Base-by-base conservation (phyloP, 2,797 vertebrate genomes). In the Syndactyla subalaris region DNA sequence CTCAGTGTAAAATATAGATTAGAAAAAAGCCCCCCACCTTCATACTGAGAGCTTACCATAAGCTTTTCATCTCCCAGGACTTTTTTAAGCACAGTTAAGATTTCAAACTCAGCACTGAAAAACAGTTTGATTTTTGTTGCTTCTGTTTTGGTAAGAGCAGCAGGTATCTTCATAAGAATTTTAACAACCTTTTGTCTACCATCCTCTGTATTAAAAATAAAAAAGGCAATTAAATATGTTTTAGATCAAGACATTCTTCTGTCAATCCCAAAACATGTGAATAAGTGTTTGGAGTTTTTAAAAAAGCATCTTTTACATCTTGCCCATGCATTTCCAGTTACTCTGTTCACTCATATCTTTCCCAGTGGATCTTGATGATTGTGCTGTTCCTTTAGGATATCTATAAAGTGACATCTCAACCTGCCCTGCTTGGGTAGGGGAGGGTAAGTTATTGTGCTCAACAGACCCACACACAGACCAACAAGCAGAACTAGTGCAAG, bases 71-170 rank as follows among this genome's bases (percentile, higher is more conserved):
- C 96, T 94, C 96, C 98, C 76, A 98, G 96, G 54, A 98, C 96
- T 89, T 85, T 97, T 24, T 45, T 45, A 36, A 98, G 90, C 49
- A 94, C 61, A 55, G 49, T 87, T 27, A 95, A 67, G 55, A 97
- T 91, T 49, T 98, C 96, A 87, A 98, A 96, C 38, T 98, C 77
- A 4, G 92, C 61, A 63, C 96, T 97, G 91, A 99, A 99, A 71
- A 74, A 89, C 82, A 99, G 97, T 96, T 98, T 96, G 52, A 99
- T 86, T 34, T 94, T 98, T 61, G 93, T 98, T 61, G 95, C 98
- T 95, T 97, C 97, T 77, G 63, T 97, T 71, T 93, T 92, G 73
- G 95, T 96, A 83, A 99, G 88, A 61, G 54, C 49, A 55, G 98
- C 45, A 14, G 98, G 97, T 63, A 55, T 79, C 34, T 93, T 97